Evolutionary conservation across 2,113 vertebrate species (phyloP).

Genomic region (Talpa occidentalis): DNA sequence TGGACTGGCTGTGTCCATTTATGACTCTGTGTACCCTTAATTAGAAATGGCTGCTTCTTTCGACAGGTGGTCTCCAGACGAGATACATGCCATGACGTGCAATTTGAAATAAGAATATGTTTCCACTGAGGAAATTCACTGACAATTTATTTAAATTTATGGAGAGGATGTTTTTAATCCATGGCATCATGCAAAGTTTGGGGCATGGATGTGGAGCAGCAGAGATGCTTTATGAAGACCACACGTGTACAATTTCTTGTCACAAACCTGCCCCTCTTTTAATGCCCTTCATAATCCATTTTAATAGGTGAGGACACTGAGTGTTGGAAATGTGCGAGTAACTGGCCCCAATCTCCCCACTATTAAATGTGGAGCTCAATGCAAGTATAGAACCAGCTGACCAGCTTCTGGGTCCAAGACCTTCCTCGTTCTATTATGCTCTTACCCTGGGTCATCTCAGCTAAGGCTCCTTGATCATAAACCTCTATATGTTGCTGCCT

Average conservation of each 20-base stretch:
- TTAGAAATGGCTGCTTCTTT: conserved; percentile 51
- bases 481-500: background rate
- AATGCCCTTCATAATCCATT: background rate
- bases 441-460: background rate
- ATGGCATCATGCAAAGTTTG: conserved; percentile 3
- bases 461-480: background rate
- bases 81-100: background rate
- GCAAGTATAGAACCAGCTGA: background rate
- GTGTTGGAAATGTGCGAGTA: background rate
- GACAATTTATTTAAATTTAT: conserved; percentile 44
- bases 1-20: conserved; percentile 27
- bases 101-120: conserved; percentile 52
- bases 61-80: conserved; percentile 67
- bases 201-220: background rate
- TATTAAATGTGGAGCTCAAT: background rate
- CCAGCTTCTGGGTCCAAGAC: background rate
- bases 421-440: background rate
- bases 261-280: background rate
- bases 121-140: conserved; percentile 24
- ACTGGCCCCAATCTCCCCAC: background rate
- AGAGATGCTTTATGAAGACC: background rate
- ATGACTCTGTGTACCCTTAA: conserved; percentile 4
- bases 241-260: background rate
- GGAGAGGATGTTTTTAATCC: conserved; percentile 57
- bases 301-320: background rate